Conservation (phyloP, 2,888 invertebrate genomes). For the Candidula unifasciata region DNA sequence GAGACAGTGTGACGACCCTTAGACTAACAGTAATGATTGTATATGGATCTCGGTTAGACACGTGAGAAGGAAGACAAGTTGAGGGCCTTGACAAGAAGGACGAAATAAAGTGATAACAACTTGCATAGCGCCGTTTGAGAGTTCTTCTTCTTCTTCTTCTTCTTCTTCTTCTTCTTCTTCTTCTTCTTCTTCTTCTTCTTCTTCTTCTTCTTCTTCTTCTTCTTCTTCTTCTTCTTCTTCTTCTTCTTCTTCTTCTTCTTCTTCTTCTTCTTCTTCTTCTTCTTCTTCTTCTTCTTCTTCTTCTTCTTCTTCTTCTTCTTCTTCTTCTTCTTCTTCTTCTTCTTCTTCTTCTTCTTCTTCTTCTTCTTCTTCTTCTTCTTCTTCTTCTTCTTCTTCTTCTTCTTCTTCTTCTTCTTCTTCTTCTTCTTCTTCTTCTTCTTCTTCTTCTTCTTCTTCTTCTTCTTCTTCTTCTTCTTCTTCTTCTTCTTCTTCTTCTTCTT, state of each 20-base stretch:
- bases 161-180: no score
- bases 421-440: background rate
- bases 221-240: constrained; percentile 1
- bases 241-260: background rate
- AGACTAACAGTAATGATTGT: no score
- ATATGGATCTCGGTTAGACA: no score
- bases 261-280: background rate
- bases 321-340: background rate
- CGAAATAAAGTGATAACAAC: no score
- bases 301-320: background rate
- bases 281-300: background rate
- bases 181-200: no score
- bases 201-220: background rate
- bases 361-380: background rate
- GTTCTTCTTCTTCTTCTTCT: no score
- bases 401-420: background rate
- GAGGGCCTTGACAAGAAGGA: no score
- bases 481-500: constrained; percentile 3
- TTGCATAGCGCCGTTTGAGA: no score
- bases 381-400: background rate
- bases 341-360: background rate
- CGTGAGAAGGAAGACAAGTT: no score
- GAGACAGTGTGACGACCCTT: no score
- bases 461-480: background rate
- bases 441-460: background rate